Evolutionary conservation across 1,140 invertebrate species (phyloP).

Genomic region (Lepidurus apus): DNA sequence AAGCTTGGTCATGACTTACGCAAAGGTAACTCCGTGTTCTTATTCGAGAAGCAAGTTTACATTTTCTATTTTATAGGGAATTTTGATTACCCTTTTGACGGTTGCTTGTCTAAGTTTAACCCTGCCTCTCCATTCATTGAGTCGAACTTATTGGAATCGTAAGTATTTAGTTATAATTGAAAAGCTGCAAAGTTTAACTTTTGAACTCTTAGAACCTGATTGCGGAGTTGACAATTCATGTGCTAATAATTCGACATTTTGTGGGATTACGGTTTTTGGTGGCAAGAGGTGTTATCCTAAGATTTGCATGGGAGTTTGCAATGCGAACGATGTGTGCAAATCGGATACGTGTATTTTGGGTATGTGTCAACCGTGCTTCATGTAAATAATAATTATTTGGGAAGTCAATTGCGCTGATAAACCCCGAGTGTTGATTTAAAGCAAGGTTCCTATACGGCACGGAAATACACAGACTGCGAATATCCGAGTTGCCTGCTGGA

Average conservation of each 20-base stretch:
- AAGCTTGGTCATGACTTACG: background rate
- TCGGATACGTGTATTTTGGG: background rate
- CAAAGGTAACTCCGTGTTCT: background rate
- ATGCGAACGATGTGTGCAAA: constrained; percentile 7
- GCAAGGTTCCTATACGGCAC: background rate
- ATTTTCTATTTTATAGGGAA: background rate
- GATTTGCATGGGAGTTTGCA: constrained; percentile 4
- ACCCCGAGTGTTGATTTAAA: background rate
- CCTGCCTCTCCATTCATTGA: background rate
- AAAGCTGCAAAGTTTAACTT: too few species aligned
- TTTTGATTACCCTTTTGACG: background rate
- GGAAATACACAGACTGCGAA: too few species aligned
- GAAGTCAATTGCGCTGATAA: background rate
- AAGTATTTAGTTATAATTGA: background rate
- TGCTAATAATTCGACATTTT: background rate
- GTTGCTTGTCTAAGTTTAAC: background rate
- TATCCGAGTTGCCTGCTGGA: too few species aligned
- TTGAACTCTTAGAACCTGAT: background rate
- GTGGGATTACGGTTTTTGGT: background rate
- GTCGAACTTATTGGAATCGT: background rate
- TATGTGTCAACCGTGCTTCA: background rate
- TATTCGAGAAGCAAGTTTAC: background rate
- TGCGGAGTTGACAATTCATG: background rate
- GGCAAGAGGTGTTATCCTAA: background rate
- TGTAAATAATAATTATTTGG: background rate